These are phyloP conservation scores for Cerastis leucographa DNA, from an alignment of 2,888 invertebrate species.

Conservation along the genomic window DNA sequence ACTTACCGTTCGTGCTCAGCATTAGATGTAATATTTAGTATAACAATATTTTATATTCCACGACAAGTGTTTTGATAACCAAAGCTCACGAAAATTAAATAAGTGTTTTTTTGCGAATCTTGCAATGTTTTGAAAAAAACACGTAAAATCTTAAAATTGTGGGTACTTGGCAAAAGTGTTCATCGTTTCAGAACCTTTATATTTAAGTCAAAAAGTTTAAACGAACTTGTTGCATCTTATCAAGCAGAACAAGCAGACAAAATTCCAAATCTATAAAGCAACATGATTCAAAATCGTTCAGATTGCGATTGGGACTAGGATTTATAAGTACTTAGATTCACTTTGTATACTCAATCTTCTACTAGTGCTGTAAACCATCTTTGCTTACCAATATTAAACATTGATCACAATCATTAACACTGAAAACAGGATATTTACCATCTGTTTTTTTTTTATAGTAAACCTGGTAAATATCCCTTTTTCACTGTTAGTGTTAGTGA, in stretches of 20 bases:
- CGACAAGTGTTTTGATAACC: background rate
- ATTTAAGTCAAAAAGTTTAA: background rate
- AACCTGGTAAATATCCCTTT: too few relatives aligned
- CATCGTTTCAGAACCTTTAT: background rate
- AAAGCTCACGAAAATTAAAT: background rate
- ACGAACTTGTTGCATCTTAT: background rate
- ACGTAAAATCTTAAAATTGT: background rate
- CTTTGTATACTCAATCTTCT: background rate
- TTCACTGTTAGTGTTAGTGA: too few relatives aligned
- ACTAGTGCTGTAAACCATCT: background rate
- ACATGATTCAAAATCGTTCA: background rate
- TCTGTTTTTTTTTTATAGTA: too few relatives aligned
- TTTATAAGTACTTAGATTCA: background rate
- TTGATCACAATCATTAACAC: background rate
- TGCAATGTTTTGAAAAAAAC: background rate
- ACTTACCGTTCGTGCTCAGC: constrained; percentile 15
- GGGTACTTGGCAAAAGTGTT: background rate
- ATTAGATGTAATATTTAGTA: background rate
- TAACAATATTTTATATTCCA: background rate
- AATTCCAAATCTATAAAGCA: background rate
- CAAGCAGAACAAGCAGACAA: background rate
- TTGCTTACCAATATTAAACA: background rate
- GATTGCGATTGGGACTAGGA: background rate
- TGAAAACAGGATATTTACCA: too few relatives aligned
- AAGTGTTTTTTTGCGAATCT: background rate